These are phyloP conservation scores for Atlantisia rogersi DNA, from an alignment of 2,113 vertebrate genomes.

Conservation along the genomic window DNA sequence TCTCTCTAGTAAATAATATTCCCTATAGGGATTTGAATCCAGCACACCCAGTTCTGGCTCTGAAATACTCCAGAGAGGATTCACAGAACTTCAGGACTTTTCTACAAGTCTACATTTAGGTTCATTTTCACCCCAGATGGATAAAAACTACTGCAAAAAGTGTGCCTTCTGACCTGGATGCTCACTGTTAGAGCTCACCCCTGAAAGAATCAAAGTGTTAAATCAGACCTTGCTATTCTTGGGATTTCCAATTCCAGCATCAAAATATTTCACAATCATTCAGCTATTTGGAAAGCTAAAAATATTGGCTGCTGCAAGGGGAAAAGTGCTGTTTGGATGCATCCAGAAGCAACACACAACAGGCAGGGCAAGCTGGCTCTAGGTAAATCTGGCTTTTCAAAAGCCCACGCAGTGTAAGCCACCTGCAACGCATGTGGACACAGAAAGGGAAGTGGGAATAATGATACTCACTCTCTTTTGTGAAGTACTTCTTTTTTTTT, in stretches of 20 bases:
- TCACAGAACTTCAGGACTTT: background rate
- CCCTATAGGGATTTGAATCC: background rate
- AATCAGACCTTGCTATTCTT: background rate
- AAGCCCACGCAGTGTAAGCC: background rate
- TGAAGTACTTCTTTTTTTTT: background rate
- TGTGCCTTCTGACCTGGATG: accelerated
- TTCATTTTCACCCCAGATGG: background rate
- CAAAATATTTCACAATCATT: background rate
- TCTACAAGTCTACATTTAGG: background rate
- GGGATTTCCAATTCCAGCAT: background rate
- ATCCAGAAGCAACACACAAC: background rate
- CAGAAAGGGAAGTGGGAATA: background rate
- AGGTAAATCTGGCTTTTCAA: background rate
- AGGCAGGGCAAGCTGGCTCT: background rate
- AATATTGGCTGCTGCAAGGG: background rate
- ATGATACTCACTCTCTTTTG: background rate
- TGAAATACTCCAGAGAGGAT: background rate
- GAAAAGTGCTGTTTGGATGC: background rate
- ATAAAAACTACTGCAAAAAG: background rate
- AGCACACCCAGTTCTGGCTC: accelerated
- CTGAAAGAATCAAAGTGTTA: background rate
- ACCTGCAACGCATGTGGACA: background rate
- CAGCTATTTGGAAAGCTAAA: background rate
- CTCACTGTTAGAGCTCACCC: accelerated
- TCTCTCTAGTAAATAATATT: background rate